Evolutionary conservation across 2,888 invertebrate species (phyloP), one percentile per base, ranked within the genome.

Genomic region (Creontiades dilutus): DNA sequence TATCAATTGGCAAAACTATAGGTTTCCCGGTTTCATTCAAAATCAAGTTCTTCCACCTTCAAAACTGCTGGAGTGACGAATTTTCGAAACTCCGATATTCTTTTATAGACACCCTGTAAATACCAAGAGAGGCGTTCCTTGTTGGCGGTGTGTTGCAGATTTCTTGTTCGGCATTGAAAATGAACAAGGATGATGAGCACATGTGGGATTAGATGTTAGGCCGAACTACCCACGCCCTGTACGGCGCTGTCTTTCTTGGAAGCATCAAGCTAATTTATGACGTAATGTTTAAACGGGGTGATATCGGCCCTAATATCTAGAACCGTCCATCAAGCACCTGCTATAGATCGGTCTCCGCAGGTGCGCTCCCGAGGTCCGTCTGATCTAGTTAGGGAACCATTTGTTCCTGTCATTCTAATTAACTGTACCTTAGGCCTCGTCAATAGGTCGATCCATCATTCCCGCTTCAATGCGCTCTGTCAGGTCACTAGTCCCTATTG

Each of bases 391-490:
- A 55, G 78, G 23, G 78, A 76, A 88, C 88, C 88, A 88, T 88
- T 88, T 88, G 78, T 88, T 88, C 88, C 78, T 52, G 88, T 88
- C 88, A 88, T 78, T 88, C 88, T 88, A 88, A 88, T 88, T 88
- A 88, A 88, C 88, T 88, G 88, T 88, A 88, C 88, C 88, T 88
- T 88, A 88, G 88, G 78, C 52, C 86, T 76, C 88, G 88, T 88
- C 88, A 88, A 88, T 88, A 80, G 78, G 55, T 12, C 80, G 28
- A 88, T 88, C 78, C 80, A 88, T 88, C 88, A 88, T 88, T 55
- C 11, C 78, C n/a, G 80, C 52, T 46, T 86, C 86, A 86, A 86
- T 68, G 86, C 75, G 37, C 75, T 68, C 76, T 27, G 86, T 47
- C 86, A 61, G 11, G 37, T 75, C 75, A 86, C 75, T 52, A 47